phyloP scores from a whole-genome alignment of 2,888 invertebrate species.

The Bedellia somnulentella region DNA sequence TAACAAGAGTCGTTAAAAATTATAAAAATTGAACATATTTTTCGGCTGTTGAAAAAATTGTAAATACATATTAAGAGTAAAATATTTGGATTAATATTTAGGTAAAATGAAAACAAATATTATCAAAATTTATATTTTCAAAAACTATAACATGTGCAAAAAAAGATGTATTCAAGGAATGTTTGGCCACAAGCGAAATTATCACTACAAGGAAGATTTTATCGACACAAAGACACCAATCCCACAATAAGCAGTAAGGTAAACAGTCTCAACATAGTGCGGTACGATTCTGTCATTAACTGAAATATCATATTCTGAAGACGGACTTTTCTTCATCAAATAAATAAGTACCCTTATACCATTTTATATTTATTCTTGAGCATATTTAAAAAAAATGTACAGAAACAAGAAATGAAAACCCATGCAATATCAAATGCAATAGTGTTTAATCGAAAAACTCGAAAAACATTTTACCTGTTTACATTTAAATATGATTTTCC shows the following conservation, averaged over 20 bases:
- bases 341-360: neutral
- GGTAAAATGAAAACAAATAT: constrained; percentile 55
- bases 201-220: constrained; percentile 21
- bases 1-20: constrained; percentile 62
- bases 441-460: neutral
- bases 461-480: neutral
- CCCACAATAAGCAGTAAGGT: constrained; percentile 44
- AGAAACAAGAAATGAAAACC: neutral
- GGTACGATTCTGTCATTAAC: constrained; percentile 43
- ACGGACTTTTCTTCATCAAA: constrained; percentile 27
- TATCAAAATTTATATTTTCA: constrained; percentile 63
- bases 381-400: neutral
- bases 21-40: constrained; percentile 57
- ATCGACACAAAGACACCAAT: constrained; percentile 51
- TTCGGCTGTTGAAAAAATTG: constrained; percentile 62
- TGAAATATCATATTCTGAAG: constrained; percentile 32
- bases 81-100: constrained; percentile 63
- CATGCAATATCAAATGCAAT: too few species aligned
- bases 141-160: constrained; percentile 61
- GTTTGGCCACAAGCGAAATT: constrained; percentile 53
- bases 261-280: constrained; percentile 49
- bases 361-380: neutral
- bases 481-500: too few species aligned
- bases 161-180: constrained; percentile 49
- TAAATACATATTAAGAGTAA: constrained; percentile 61